These are phyloP conservation scores for Poeciliopsis gracilis DNA, from an alignment of 2,797 vertebrate species.

Conservation along the genomic window DNA sequence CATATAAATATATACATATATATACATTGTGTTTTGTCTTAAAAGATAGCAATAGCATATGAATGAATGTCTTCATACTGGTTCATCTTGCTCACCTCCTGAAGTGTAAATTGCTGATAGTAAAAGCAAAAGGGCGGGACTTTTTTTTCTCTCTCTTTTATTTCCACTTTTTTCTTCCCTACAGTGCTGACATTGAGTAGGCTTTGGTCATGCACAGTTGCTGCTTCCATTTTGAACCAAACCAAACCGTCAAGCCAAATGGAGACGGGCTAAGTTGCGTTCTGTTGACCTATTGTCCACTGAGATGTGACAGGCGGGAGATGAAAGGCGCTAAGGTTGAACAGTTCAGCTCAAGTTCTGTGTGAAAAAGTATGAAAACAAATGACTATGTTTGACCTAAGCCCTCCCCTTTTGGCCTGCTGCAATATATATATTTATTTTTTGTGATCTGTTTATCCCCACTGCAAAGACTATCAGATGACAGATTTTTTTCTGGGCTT, in stretches of 20 bases:
- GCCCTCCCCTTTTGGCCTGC: slow-evolving; percentile 28
- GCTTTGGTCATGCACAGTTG: slow-evolving; percentile 19
- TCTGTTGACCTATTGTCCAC: slow-evolving; percentile 37
- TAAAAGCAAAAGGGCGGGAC: slow-evolving; percentile 6
- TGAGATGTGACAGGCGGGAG: slow-evolving; percentile 22
- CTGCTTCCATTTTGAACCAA: slow-evolving; percentile 38
- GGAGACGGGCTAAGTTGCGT: slow-evolving; percentile 36
- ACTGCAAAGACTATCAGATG: slow-evolving; percentile 30
- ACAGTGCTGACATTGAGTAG: slow-evolving; percentile 18
- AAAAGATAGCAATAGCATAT: slow-evolving; percentile 54
- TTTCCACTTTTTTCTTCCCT: background rate
- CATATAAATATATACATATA: background rate
- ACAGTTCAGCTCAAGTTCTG: slow-evolving; percentile 29
- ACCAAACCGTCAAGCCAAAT: slow-evolving; percentile 58
- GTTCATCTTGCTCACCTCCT: slow-evolving; percentile 25
- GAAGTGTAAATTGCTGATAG: slow-evolving; percentile 11
- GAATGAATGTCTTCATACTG: slow-evolving; percentile 55
- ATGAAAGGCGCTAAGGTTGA: slow-evolving; percentile 21
- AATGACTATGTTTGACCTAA: slow-evolving; percentile 16
- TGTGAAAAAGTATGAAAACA: slow-evolving; percentile 41
- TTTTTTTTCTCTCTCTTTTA: background rate
- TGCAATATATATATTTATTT: background rate
- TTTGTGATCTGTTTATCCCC: slow-evolving; percentile 30
- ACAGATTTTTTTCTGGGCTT: slow-evolving; percentile 39
- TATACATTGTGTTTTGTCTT: slow-evolving; percentile 39